These are phyloP conservation scores for Trachurus trachurus DNA, from an alignment of 2,797 vertebrate genomes.

Conservation along the genomic window DNA sequence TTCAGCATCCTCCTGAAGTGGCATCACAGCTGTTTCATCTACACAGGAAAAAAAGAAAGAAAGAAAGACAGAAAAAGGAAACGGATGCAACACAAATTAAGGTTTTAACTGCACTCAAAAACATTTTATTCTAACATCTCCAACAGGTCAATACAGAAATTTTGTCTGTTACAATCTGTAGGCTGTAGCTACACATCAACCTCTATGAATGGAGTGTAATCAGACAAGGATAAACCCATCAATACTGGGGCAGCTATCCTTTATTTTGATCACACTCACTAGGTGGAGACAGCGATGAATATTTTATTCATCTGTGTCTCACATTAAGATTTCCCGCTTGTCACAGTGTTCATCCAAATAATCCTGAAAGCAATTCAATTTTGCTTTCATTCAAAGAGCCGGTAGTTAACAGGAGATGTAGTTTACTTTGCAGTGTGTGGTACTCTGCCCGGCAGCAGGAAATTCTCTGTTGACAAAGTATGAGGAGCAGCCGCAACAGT, in stretches of 20 bases:
- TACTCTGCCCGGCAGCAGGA: slow-evolving; percentile 69
- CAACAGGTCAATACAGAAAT: slow-evolving; percentile 20
- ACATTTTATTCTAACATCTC: background rate
- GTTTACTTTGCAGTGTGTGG: slow-evolving; percentile 65
- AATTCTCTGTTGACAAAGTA: slow-evolving; percentile 75
- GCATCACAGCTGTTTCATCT: slow-evolving; percentile 25
- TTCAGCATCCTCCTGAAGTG: slow-evolving; percentile 17
- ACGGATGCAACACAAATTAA: slow-evolving; percentile 21
- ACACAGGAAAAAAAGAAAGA: background rate
- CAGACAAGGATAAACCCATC: slow-evolving; percentile 12
- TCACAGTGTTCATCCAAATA: slow-evolving; percentile 39
- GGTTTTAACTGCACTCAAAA: slow-evolving; percentile 7
- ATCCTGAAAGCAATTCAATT: slow-evolving; percentile 45
- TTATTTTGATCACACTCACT: slow-evolving; percentile 48
- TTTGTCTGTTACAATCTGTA: slow-evolving; percentile 15
- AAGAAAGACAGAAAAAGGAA: background rate
- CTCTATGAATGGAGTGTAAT: slow-evolving; percentile 2
- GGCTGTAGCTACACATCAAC: background rate
- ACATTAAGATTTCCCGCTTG: slow-evolving; percentile 32
- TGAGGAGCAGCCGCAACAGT: slow-evolving; percentile 70
- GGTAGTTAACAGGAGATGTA: slow-evolving; percentile 45
- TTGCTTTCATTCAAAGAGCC: slow-evolving; percentile 39
- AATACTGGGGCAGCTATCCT: slow-evolving; percentile 13
- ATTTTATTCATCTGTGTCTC: slow-evolving; percentile 37
- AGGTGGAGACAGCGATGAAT: slow-evolving; percentile 51